Evolutionary conservation across 2,113 vertebrate genomes (phyloP).

Genomic region (Equus quagga): DNA sequence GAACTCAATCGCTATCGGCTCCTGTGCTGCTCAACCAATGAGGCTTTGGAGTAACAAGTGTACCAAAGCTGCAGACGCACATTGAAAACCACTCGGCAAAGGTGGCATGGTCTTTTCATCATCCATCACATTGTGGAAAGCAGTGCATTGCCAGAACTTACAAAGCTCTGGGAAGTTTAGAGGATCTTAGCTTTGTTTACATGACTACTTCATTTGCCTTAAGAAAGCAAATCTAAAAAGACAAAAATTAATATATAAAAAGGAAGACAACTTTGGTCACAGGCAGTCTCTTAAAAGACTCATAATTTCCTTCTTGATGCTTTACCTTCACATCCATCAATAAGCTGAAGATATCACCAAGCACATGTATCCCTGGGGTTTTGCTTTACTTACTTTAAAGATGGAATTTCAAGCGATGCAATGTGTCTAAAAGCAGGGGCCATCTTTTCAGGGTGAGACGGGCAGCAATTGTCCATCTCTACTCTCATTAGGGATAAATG

Average conservation of each 20-base stretch:
- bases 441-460: not conserved
- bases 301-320: not conserved
- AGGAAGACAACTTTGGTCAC: not conserved
- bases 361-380: not conserved
- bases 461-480: not conserved
- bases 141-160: not conserved
- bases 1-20: not conserved
- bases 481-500: constrained; percentile 49
- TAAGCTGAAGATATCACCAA: not conserved
- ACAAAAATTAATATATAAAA: constrained; percentile 18
- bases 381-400: not conserved
- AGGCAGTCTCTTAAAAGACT: not conserved
- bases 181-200: not conserved
- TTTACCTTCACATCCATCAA: not conserved
- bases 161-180: not conserved
- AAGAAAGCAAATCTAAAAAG: constrained; percentile 29
- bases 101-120: accelerated
- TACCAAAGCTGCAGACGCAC: not conserved
- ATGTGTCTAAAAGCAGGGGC: not conserved
- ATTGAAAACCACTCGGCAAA: not conserved
- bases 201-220: not conserved
- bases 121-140: not conserved
- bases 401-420: not conserved
- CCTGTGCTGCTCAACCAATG: not conserved
- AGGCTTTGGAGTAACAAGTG: not conserved